A percentile compares a stretch with the other conserved stretches of the same genome.
Conservation (phyloP, 2,113 vertebrate species). For the Rhizomys pruinosus region DNA sequence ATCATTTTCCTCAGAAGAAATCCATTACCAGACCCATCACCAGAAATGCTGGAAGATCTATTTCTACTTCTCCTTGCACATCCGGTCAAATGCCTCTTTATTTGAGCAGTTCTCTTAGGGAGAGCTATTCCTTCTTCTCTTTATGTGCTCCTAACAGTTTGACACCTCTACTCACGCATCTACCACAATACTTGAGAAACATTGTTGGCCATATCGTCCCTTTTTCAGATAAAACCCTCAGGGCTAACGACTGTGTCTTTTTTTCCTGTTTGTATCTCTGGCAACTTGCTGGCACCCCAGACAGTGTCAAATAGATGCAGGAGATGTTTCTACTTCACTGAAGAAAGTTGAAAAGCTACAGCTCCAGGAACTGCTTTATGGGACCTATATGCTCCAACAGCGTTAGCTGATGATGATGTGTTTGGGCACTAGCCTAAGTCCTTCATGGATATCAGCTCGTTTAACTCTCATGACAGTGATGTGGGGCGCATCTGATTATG, state of each 20-base stretch:
- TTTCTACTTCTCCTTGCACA: neutral
- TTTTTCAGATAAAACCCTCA: slow-evolving; percentile 20
- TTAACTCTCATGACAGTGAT: neutral
- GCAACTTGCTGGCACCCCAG: neutral
- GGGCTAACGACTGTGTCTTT: neutral
- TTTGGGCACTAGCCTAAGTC: neutral
- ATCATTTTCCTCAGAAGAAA: neutral
- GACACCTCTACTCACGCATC: slow-evolving; percentile 36
- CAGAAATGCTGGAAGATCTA: neutral
- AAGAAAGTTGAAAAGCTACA: neutral
- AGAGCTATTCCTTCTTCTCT: slow-evolving; percentile 13
- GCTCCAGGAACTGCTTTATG: neutral
- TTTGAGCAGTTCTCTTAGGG: neutral
- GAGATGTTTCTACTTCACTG: slow-evolving; percentile 12
- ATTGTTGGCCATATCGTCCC: neutral
- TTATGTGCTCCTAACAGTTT: neutral
- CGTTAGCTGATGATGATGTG: neutral
- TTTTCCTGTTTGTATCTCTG: slow-evolving; percentile 25
- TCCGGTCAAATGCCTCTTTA: neutral
- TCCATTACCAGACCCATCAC: neutral
- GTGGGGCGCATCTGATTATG: neutral
- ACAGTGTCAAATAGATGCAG: neutral
- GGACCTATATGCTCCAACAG: neutral
- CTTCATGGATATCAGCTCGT: neutral
- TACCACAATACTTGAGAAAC: slow-evolving; percentile 43